A percentile compares a stretch with the other conserved stretches of the same genome.
Evolutionary conservation across 2,113 vertebrate species (phyloP).

Genomic region (Paramormyrops kingsleyae): DNA sequence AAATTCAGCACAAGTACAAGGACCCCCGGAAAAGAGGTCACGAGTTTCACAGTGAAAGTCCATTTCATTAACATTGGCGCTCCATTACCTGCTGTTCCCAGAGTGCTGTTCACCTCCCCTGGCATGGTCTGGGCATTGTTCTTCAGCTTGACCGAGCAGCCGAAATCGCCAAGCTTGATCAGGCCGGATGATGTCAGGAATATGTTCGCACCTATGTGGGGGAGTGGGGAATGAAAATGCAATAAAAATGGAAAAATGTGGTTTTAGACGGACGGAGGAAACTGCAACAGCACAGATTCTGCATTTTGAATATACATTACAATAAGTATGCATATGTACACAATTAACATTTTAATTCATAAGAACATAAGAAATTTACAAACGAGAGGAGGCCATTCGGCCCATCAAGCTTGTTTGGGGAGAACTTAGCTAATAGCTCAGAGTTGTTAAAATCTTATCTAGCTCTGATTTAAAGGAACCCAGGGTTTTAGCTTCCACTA

Average conservation of each 20-base stretch:
- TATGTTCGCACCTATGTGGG: conserved; percentile 84
- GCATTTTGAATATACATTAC: not conserved
- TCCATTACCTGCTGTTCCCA: conserved; percentile 88
- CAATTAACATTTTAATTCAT: not conserved
- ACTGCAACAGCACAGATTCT: not conserved
- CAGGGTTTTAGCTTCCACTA: no score
- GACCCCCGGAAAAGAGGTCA: not conserved
- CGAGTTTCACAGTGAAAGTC: not conserved
- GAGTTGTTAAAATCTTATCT: no score
- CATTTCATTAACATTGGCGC: not conserved
- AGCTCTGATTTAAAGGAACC: no score
- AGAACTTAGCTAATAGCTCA: no score
- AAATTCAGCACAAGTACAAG: not conserved
- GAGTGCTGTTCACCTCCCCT: conserved; percentile 94
- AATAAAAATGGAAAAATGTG: not conserved
- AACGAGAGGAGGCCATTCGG: no score
- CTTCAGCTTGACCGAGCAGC: conserved; percentile 94
- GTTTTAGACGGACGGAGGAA: not conserved
- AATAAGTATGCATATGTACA: not conserved
- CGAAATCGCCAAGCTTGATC: conserved; percentile 96
- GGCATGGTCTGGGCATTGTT: conserved; percentile 99
- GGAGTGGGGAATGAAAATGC: conserved; percentile 1
- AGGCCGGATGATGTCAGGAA: conserved; percentile 93
- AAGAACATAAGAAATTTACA: no score
- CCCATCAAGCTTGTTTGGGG: no score